phyloP scores from a whole-genome alignment of 2,113 vertebrate genomes.

The Sialia sialis region DNA sequence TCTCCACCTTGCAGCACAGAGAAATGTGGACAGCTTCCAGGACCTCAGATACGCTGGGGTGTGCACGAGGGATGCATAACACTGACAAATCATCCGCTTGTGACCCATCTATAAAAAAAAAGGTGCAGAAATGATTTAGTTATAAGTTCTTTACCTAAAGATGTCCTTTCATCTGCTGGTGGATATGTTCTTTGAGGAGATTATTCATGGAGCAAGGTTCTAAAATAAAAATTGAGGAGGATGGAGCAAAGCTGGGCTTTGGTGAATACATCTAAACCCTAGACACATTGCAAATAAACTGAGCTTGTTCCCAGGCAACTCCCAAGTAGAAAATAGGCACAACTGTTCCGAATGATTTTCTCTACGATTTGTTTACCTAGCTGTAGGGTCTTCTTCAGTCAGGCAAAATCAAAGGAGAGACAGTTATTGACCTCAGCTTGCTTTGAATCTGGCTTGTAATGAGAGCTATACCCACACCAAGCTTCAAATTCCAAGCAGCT shows the following conservation, averaged over 20 bases:
- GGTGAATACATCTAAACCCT: conserved; percentile 57
- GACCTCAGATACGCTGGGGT: background rate
- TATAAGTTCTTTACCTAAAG: conserved; percentile 50
- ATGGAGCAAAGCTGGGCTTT: conserved; percentile 55
- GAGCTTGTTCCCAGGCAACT: conserved; percentile 64
- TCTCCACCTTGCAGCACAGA: background rate
- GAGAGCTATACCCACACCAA: background rate
- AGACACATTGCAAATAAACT: conserved; percentile 51
- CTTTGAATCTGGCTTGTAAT: background rate
- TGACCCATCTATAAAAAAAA: background rate
- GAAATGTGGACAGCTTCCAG: background rate
- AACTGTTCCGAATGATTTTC: background rate
- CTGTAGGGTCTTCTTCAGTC: conserved; percentile 5
- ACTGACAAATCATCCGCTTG: background rate
- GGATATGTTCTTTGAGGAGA: conserved; percentile 34
- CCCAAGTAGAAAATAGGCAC: conserved; percentile 59
- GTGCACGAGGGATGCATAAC: background rate
- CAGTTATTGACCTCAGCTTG: background rate
- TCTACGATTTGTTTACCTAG: conserved; percentile 20
- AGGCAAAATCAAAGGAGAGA: background rate
- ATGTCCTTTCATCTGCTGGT: conserved; percentile 34
- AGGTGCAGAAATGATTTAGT: background rate
- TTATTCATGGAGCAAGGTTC: conserved; percentile 63
- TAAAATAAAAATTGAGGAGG: conserved; percentile 70
- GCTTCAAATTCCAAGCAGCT: conserved; percentile 15